These are phyloP conservation scores for Orchesella cincta DNA, from an alignment of 1,140 invertebrate genomes.

Conservation along the genomic window DNA sequence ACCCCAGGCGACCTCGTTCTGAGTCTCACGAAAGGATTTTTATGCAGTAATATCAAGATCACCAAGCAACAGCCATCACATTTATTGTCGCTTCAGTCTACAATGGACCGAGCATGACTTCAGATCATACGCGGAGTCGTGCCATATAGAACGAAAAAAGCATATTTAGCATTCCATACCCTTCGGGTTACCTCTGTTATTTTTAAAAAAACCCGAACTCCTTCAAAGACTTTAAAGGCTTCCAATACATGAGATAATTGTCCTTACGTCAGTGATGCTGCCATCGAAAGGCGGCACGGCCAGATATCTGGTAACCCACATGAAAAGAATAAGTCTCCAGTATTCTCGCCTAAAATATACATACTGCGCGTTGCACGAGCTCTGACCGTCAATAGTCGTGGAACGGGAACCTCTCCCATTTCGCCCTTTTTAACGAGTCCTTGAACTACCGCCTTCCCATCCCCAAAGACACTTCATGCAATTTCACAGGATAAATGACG, in stretches of 20 bases:
- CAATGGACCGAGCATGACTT: slow-evolving; percentile 78
- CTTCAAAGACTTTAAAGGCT: too few relatives aligned
- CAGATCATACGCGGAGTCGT: slow-evolving; percentile 85
- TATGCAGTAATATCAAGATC: slow-evolving; percentile 73
- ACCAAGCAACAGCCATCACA: slow-evolving; percentile 70
- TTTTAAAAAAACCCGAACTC: slow-evolving; percentile 2
- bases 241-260: slow-evolving; percentile 86
- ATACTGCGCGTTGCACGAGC: slow-evolving; percentile 68
- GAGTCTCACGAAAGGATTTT: slow-evolving; percentile 72
- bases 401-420: slow-evolving; percentile 63
- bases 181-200: too few relatives aligned
- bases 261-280: slow-evolving; percentile 93
- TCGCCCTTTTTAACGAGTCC: slow-evolving; percentile 78
- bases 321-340: slow-evolving; percentile 81
- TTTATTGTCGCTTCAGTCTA: slow-evolving; percentile 82
- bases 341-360: slow-evolving; percentile 93
- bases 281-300: slow-evolving; percentile 81
- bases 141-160: slow-evolving; percentile 50
- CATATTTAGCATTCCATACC: too few relatives aligned
- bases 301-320: slow-evolving; percentile 76
- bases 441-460: slow-evolving; percentile 89
- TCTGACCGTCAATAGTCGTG: slow-evolving; percentile 85
- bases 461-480: slow-evolving; percentile 90
- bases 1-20: slow-evolving; percentile 72
- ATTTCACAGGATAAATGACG: slow-evolving; percentile 76